Percentiles rank a stretch among this genome's conserved stretches.
phyloP scores from a whole-genome alignment of 2,113 vertebrate species.

The Lepus europaeus region DNA sequence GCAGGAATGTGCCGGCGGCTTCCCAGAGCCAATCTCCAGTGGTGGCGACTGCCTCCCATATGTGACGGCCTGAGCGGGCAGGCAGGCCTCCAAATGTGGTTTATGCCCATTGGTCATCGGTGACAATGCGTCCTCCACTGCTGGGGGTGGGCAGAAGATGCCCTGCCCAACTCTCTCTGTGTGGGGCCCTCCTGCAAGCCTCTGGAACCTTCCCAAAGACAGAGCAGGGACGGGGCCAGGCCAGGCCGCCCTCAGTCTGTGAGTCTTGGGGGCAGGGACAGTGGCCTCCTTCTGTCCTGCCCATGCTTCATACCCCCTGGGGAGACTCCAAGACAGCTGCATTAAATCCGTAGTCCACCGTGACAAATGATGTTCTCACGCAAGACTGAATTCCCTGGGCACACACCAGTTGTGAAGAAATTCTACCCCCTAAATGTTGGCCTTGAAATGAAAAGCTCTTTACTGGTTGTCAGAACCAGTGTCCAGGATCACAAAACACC shows the following conservation, averaged over 20 bases:
- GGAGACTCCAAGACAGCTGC: slow-evolving; percentile 66
- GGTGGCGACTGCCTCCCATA: slow-evolving; percentile 70
- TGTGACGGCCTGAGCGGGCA: slow-evolving; percentile 55
- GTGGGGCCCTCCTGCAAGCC: neutral
- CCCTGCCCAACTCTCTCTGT: neutral
- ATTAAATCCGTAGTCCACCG: slow-evolving; percentile 67
- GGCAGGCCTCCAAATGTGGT: slow-evolving; percentile 73
- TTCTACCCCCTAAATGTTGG: slow-evolving; percentile 47
- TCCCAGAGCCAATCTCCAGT: slow-evolving; percentile 28
- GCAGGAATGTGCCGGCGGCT: slow-evolving; percentile 43
- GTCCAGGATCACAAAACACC: neutral
- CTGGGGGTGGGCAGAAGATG: neutral
- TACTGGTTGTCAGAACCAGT: neutral
- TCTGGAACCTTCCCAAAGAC: slow-evolving; percentile 36
- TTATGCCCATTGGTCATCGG: slow-evolving; percentile 74
- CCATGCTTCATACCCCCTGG: neutral
- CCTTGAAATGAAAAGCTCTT: slow-evolving; percentile 52
- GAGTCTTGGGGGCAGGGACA: neutral
- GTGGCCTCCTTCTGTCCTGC: neutral
- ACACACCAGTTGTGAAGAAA: slow-evolving; percentile 67
- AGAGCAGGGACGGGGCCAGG: neutral
- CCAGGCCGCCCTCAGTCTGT: neutral
- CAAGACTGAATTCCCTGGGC: slow-evolving; percentile 47
- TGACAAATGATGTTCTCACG: slow-evolving; percentile 66
- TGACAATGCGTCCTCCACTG: slow-evolving; percentile 42